phyloP scores from a whole-genome alignment of 2,797 vertebrate species.

The Acipenser oxyrinchus region DNA sequence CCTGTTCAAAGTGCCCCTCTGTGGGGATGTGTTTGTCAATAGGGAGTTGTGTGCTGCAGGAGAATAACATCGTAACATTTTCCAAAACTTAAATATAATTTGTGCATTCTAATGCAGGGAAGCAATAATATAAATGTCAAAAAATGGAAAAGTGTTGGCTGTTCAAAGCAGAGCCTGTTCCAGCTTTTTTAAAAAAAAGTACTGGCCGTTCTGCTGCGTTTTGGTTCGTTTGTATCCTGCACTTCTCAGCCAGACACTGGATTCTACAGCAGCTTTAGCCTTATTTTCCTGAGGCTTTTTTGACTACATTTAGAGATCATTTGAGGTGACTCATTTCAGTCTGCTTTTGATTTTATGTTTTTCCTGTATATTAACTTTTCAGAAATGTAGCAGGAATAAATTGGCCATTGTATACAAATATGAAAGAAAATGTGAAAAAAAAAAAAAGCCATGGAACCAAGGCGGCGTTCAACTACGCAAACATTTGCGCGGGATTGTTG shows the following conservation, averaged over 20 bases:
- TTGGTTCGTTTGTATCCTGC: neutral
- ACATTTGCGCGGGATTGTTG: too few species aligned
- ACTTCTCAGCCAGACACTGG: neutral
- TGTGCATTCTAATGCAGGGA: neutral
- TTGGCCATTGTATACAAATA: too few species aligned
- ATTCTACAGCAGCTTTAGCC: neutral
- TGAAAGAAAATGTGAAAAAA: too few species aligned
- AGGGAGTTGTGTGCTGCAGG: neutral
- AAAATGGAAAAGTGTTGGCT: neutral
- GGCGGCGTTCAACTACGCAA: too few species aligned
- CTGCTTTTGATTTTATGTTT: neutral
- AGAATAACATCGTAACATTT: too few species aligned
- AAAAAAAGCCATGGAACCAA: too few species aligned
- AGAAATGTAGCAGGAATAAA: too few species aligned
- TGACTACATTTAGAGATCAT: neutral
- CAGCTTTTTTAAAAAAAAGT: neutral
- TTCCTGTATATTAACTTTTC: too few species aligned
- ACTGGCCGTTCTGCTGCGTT: neutral
- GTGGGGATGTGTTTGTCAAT: neutral
- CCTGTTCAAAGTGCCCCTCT: conserved; percentile 4
- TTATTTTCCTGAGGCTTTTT: neutral
- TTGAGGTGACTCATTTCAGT: neutral
- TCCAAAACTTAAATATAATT: neutral
- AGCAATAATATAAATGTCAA: neutral
- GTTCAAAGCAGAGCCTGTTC: neutral